Conservation (phyloP, 2,797 vertebrate species). For the Sebastes dallii region DNA sequence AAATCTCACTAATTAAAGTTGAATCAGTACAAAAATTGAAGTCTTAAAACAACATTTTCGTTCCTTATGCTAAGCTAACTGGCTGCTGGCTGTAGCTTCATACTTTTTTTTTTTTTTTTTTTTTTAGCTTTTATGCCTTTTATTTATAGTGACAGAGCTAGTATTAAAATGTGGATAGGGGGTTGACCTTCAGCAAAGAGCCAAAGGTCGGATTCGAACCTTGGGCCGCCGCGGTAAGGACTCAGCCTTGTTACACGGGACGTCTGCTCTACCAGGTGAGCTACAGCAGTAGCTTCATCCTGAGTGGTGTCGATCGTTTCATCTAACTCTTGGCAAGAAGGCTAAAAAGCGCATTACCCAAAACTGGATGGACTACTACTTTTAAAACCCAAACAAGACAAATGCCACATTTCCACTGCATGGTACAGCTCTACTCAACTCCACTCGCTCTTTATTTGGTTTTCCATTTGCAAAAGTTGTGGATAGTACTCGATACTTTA, state of each 20-base stretch:
- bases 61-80: not conserved
- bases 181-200: rapidly evolving
- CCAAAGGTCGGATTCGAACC: rapidly evolving
- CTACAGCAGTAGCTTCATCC: too few species aligned
- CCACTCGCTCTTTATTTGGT: too few species aligned
- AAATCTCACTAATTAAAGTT: too few species aligned
- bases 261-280: too few species aligned
- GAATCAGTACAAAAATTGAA: not conserved
- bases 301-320: not conserved
- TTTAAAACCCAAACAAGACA: not conserved
- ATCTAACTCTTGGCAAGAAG: not conserved
- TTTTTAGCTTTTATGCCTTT: too few species aligned
- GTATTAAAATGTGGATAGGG: rapidly evolving
- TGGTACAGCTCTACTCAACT: too few species aligned
- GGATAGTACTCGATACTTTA: too few species aligned
- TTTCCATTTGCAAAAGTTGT: too few species aligned
- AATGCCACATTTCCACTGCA: rapidly evolving
- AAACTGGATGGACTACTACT: not conserved
- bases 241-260: too few species aligned
- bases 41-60: not conserved
- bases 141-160: too few species aligned
- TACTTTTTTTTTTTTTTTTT: too few species aligned
- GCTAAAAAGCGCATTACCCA: not conserved
- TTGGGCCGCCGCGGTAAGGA: rapidly evolving
- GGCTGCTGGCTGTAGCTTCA: not conserved